These are phyloP conservation scores for Ciconia boyciana DNA, from an alignment of 2,113 vertebrate genomes.

Conservation along the genomic window DNA sequence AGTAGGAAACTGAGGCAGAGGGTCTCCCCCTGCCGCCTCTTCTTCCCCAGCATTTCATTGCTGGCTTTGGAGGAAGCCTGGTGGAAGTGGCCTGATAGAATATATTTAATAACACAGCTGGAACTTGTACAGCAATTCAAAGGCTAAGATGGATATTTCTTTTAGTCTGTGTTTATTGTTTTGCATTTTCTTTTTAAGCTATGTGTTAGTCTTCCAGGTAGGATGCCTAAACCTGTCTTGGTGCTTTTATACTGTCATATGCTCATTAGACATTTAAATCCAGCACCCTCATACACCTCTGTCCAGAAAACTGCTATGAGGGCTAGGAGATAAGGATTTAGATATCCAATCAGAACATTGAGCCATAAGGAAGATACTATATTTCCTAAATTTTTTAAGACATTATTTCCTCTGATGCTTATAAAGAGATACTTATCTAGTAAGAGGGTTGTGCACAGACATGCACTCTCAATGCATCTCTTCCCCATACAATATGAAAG, in stretches of 20 bases:
- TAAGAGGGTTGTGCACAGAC: neutral
- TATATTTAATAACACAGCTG: neutral
- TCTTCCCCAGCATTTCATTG: neutral
- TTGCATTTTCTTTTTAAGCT: neutral
- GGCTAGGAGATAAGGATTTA: neutral
- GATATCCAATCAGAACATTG: neutral
- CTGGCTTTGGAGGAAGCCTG: neutral
- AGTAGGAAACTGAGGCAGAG: neutral
- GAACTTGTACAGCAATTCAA: neutral
- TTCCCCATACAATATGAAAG: neutral
- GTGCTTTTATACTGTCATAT: neutral
- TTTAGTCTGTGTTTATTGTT: neutral
- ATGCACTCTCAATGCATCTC: neutral
- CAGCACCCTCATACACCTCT: neutral
- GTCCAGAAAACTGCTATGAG: neutral
- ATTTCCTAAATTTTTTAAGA: neutral
- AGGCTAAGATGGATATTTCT: neutral
- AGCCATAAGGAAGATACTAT: neutral
- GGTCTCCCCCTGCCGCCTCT: fast-evolving
- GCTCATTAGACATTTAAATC: neutral
- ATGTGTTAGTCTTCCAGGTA: neutral
- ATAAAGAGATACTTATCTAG: neutral
- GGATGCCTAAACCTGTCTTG: neutral
- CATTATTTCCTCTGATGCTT: neutral
- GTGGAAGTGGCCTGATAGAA: neutral